A percentile compares a stretch with the other conserved stretches of the same genome.
phyloP scores from a whole-genome alignment of 2,797 vertebrate species.

The Pyrocephalus nanus region DNA sequence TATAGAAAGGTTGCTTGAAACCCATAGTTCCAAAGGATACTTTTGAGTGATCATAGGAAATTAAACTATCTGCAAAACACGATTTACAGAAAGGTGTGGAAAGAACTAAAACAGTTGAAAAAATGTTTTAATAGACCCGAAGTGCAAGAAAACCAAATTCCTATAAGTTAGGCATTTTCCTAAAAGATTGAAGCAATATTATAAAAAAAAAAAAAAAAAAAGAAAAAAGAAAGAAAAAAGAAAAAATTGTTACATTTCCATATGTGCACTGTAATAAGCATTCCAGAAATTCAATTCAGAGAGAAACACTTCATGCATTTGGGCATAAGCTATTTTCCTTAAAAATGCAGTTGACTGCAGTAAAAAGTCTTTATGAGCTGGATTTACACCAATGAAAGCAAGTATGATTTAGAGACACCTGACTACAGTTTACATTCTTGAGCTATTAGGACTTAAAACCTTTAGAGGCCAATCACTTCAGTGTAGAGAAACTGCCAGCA shows the following conservation, averaged over 20 bases:
- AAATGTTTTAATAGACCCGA: neutral
- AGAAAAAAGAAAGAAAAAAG: too few species aligned
- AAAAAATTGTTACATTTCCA: neutral
- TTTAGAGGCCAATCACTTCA: neutral
- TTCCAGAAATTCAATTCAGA: neutral
- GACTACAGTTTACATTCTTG: neutral
- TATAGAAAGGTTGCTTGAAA: neutral
- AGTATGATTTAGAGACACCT: conserved; percentile 13
- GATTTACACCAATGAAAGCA: neutral
- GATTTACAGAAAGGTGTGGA: neutral
- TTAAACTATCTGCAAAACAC: neutral
- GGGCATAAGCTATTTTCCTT: neutral
- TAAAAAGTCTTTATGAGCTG: neutral
- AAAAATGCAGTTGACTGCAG: neutral
- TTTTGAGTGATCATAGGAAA: neutral
- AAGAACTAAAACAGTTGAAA: neutral
- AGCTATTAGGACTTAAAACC: neutral
- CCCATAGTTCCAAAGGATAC: neutral
- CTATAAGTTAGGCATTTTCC: neutral
- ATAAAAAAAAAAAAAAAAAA: neutral
- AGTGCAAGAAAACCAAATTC: neutral
- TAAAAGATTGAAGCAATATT: neutral
- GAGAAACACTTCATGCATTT: neutral
- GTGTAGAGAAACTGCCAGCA: neutral
- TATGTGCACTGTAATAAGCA: neutral